Conservation (phyloP, 2,797 vertebrate species). For the Eptatretus atami region DNA sequence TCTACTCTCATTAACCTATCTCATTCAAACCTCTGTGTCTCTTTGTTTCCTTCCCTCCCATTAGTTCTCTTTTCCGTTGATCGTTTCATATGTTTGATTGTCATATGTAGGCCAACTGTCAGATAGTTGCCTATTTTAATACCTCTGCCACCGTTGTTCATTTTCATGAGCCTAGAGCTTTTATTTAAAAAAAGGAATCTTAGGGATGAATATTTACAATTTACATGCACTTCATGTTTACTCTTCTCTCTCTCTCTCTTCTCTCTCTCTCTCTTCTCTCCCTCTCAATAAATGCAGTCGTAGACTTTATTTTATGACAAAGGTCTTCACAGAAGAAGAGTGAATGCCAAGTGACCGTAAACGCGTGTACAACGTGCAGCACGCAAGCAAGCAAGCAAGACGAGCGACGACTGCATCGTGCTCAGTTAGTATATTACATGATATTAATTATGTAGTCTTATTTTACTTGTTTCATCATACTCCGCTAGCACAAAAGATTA, state of each 20-base stretch:
- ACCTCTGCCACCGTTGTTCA: no score
- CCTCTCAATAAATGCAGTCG: conserved; percentile 17
- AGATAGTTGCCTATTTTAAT: no score
- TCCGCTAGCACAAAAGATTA: no score
- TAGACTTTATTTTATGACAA: conserved; percentile 12
- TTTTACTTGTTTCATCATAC: background rate
- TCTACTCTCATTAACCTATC: no score
- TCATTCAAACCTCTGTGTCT: no score
- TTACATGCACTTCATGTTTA: background rate
- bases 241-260: background rate
- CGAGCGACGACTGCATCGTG: conserved; percentile 69
- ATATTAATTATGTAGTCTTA: background rate
- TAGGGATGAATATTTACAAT: background rate
- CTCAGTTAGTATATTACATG: conserved; percentile 26
- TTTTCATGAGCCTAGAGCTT: no score
- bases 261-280: conserved; percentile 14
- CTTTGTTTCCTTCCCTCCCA: no score
- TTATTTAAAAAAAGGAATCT: background rate
- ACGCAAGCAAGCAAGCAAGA: conserved; percentile 74
- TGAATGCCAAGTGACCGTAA: conserved; percentile 84
- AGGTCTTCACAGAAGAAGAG: conserved; percentile 81
- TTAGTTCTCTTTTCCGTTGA: no score
- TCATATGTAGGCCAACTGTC: no score
- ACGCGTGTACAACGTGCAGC: conserved; percentile 70
- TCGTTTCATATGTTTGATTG: no score